These are phyloP conservation scores for Coleophora flavipennella DNA, from an alignment of 2,888 invertebrate species.

Conservation along the genomic window DNA sequence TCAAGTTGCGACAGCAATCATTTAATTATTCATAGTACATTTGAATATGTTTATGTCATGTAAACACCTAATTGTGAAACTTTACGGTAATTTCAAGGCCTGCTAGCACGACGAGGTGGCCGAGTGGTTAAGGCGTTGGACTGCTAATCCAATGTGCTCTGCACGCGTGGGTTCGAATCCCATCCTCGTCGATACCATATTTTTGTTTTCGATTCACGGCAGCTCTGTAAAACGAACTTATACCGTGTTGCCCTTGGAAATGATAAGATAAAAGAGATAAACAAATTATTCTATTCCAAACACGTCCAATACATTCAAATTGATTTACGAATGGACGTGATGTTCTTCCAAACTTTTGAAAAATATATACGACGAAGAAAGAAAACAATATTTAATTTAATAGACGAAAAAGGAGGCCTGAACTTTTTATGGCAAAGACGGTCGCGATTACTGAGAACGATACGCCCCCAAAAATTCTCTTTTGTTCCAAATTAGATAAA, in stretches of 20 bases:
- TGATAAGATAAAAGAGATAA: too few relatives aligned
- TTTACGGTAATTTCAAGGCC: constrained; percentile 1
- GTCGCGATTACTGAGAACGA: constrained; percentile 20
- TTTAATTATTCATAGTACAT: too few relatives aligned
- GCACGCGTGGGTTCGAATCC: constrained; percentile 89
- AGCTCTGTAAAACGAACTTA: too few relatives aligned
- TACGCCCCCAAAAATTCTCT: constrained; percentile 39
- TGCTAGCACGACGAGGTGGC: constrained; percentile 59
- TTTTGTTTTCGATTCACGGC: too few relatives aligned
- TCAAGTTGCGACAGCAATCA: too few relatives aligned
- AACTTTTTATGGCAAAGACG: constrained; percentile 14
- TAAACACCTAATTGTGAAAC: neutral
- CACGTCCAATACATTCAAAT: neutral
- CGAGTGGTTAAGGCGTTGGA: constrained; percentile 75
- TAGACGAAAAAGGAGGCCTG: constrained; percentile 4
- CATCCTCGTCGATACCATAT: constrained; percentile 76
- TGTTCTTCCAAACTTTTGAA: neutral
- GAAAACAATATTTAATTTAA: constrained; percentile 20
- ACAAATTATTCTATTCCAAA: too few relatives aligned
- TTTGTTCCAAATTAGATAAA: constrained; percentile 62
- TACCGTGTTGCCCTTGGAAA: too few relatives aligned
- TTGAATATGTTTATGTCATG: neutral
- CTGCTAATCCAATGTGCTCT: constrained; percentile 90
- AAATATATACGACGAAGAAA: too few relatives aligned
- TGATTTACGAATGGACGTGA: neutral